Base-by-base conservation (phyloP, 1,140 invertebrate genomes). In the Matsumurasca onukii region DNA sequence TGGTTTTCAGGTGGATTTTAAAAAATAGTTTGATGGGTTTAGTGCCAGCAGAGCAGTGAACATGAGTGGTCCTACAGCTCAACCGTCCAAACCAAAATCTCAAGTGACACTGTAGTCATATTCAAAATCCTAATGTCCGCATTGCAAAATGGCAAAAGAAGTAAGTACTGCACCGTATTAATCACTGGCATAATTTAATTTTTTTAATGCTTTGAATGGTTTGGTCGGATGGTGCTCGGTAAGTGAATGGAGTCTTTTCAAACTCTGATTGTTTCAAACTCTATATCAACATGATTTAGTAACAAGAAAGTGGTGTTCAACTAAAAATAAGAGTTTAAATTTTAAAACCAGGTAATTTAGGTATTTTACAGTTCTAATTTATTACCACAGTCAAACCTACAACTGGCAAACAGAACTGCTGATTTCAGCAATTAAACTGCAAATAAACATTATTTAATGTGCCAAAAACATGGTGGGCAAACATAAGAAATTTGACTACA, bases 51-150 rank as follows among this genome's bases (percentile, higher is more conserved):
- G 51, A 17, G 49, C 66, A 30, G 78, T 80, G 69, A 17, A 77
- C 76, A 49, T 74, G 74, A 66, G 75, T n/a, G 72, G 73, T 13
- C 55, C 70, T 22, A 27, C 57, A 3, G 74, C 74, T 13, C 30
- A 80, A 57, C 82, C 64, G 84, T 91, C 0, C 82, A 89, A 64
- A 80, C 88, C 29, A 75, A 87, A 0, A 88, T 93, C 73, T 76
- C 80, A 3, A 86, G 88, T 74, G 86, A 93, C 69, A 85, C 86
- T 70, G 89, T 97, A 2, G 91, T 95, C 0, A 92, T 97, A 72
- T 97, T 97, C 93, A 1, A 98, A 98, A 79, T 82, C 86, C 0
- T 88, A 87, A 72, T 98, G 95, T 76, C 94, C 94, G 0, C 97
- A 93, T 74, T 97, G 94, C 76, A 89, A 83, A 72, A 87, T 93